A percentile compares a stretch with the other conserved stretches of the same genome.
phyloP scores from a whole-genome alignment of 2,113 vertebrate species.

The Actinemys pallida region DNA sequence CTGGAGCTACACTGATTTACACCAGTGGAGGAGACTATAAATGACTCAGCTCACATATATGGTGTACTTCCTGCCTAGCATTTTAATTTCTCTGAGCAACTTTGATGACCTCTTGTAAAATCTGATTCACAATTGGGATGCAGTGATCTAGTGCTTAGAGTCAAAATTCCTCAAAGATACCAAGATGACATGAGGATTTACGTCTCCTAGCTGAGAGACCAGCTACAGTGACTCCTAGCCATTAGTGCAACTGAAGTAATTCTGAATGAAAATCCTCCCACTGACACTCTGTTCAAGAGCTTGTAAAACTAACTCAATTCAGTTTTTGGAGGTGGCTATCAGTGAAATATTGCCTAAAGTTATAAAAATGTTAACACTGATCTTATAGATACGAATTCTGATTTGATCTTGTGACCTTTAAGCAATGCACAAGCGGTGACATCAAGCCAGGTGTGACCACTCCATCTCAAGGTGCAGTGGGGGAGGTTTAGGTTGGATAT shows the following conservation, averaged over 20 bases:
- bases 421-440: background rate
- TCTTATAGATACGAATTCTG: background rate
- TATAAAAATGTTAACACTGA: background rate
- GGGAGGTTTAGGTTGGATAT: too few species aligned
- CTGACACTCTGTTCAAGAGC: background rate
- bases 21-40: background rate
- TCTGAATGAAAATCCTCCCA: background rate
- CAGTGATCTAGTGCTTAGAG: fast-evolving
- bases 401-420: background rate
- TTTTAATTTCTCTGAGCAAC: background rate
- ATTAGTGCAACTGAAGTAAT: background rate
- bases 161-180: background rate
- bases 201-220: background rate
- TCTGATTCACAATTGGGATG: background rate
- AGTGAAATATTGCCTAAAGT: background rate
- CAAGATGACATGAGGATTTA: background rate
- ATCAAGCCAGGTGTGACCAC: background rate
- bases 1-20: background rate
- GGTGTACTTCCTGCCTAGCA: background rate
- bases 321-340: background rate
- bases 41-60: background rate
- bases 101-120: background rate
- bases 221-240: background rate
- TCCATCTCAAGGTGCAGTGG: background rate
- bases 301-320: conserved; percentile 21